Evolutionary conservation across 1,140 invertebrate species (phyloP).

Genomic region (Bombus confusus): DNA sequence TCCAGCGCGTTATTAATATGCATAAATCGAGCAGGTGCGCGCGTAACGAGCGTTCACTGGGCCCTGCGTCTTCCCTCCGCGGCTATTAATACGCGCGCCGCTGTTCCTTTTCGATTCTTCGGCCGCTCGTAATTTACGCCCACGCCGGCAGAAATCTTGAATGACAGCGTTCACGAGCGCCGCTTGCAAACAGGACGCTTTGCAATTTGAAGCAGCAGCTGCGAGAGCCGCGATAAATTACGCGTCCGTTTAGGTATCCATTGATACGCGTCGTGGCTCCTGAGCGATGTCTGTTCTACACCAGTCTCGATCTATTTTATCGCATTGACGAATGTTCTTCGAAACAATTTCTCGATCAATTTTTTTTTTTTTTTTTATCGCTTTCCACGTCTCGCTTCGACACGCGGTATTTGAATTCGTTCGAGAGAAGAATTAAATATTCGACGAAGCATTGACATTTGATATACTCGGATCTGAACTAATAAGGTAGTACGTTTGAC

Average conservation of each 20-base stretch:
- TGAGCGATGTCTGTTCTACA: background rate
- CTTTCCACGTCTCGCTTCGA: no score
- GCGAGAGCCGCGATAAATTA: background rate
- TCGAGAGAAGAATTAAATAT: no score
- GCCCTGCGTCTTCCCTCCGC: background rate
- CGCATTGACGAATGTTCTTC: background rate
- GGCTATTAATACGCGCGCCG: no score
- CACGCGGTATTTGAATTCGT: no score
- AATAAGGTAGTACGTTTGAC: no score
- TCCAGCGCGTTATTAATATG: slow-evolving; percentile 11
- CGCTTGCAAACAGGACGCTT: background rate
- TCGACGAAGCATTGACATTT: no score
- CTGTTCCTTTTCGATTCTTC: no score
- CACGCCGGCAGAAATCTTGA: no score
- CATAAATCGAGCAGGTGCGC: background rate
- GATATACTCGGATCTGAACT: no score
- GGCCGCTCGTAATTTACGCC: no score
- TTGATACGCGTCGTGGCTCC: background rate
- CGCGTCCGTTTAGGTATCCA: background rate
- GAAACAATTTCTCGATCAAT: no score
- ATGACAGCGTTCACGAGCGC: background rate
- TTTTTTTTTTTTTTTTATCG: no score
- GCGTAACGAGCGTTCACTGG: background rate
- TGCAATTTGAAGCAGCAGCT: background rate
- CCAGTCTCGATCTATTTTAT: background rate